Evolutionary conservation across 2,113 vertebrate genomes (phyloP).

Genomic region (Indri indri): DNA sequence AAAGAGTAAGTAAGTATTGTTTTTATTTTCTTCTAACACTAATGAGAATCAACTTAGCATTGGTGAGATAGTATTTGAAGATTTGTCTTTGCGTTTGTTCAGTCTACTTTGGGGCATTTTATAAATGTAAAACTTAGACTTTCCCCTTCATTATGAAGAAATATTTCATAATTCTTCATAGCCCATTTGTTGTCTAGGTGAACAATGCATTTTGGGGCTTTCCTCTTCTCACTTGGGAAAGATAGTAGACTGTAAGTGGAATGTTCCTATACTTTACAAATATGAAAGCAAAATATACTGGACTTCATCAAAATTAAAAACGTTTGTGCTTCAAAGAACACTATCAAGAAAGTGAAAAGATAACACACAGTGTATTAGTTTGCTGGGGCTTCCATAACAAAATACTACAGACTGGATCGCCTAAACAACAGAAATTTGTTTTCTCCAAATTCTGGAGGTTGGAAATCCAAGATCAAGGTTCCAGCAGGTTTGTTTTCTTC

Average conservation of each 20-base stretch:
- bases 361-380: neutral
- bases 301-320: neutral
- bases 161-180: neutral
- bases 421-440: neutral
- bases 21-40: neutral
- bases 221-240: neutral
- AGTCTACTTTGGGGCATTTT: neutral
- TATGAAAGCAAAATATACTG: too few species aligned
- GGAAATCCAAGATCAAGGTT: neutral
- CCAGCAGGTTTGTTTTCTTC: neutral
- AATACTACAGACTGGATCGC: neutral
- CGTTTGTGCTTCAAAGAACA: neutral
- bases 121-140: neutral
- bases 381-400: neutral
- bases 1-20: constrained; percentile 19
- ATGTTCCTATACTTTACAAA: neutral
- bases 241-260: neutral
- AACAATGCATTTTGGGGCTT: neutral
- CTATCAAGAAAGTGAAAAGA: neutral
- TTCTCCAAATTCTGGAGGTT: neutral
- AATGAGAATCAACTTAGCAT: neutral
- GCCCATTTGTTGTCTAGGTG: neutral
- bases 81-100: neutral
- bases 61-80: constrained; percentile 20
- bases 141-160: neutral